Evolutionary conservation across 2,888 invertebrate genomes (phyloP).

Genomic region (Troglohyphantes excavatus): DNA sequence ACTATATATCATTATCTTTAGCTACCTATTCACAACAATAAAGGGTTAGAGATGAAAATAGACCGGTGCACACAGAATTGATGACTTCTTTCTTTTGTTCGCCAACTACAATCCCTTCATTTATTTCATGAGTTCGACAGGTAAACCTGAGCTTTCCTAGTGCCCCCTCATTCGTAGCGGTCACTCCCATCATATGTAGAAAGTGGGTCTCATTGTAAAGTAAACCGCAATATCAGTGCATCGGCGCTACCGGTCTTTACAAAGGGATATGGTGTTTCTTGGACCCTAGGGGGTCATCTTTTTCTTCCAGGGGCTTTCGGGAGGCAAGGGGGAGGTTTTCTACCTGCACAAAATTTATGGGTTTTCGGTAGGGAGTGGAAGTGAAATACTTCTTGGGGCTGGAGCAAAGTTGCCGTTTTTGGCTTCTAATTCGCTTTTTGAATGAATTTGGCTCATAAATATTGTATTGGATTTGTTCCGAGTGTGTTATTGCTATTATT

Average conservation of each 20-base stretch:
- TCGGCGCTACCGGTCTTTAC: slow-evolving; percentile 71
- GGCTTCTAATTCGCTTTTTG: slow-evolving; percentile 1
- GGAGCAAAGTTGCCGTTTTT: slow-evolving; percentile 17
- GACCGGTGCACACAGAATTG: neutral
- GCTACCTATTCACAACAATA: no score
- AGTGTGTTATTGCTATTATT: no score
- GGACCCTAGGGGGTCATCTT: neutral
- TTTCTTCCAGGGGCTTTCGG: neutral
- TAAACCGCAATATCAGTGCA: slow-evolving; percentile 46
- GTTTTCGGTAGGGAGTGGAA: slow-evolving; percentile 17
- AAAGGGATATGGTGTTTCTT: slow-evolving; percentile 33
- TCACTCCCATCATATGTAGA: slow-evolving; percentile 42
- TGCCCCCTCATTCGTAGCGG: slow-evolving; percentile 34
- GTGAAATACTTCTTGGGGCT: neutral
- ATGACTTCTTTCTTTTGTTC: neutral
- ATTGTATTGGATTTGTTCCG: neutral
- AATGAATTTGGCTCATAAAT: neutral
- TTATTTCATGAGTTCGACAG: slow-evolving; percentile 12
- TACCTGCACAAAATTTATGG: slow-evolving; percentile 61
- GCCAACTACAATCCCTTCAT: neutral
- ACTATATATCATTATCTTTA: no score
- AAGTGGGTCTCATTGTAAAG: slow-evolving; percentile 46
- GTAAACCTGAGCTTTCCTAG: neutral
- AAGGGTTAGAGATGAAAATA: neutral
- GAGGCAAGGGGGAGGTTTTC: slow-evolving; percentile 34